A percentile compares a stretch with the other conserved stretches of the same genome.
Conservation (phyloP, 2,888 invertebrate genomes). For the Aporophyla nigra region DNA sequence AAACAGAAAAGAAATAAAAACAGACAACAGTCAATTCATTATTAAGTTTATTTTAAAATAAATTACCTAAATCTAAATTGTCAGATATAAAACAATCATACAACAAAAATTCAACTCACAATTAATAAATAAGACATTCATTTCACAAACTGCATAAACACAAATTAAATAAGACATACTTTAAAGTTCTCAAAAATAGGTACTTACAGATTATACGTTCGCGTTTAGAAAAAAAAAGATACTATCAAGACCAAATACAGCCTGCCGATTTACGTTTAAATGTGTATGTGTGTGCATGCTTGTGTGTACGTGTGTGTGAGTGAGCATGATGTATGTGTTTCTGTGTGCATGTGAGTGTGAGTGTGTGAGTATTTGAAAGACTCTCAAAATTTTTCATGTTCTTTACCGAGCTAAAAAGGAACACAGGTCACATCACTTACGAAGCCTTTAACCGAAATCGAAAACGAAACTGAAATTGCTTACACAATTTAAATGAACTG, state of each 20-base stretch:
- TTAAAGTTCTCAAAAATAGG: neutral
- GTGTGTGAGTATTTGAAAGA: too few relatives aligned
- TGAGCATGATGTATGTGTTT: too few relatives aligned
- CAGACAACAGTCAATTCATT: constrained; percentile 5
- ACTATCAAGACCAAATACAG: neutral
- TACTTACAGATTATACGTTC: constrained; percentile 45
- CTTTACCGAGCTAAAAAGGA: neutral
- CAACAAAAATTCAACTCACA: constrained; percentile 21
- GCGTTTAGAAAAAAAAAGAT: constrained; percentile 47
- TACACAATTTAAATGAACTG: neutral
- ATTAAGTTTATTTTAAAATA: constrained; percentile 41
- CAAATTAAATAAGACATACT: neutral
- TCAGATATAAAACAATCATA: constrained; percentile 32
- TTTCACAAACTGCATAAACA: constrained; percentile 11
- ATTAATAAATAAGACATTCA: constrained; percentile 42
- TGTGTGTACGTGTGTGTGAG: too few relatives aligned
- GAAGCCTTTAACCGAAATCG: too few relatives aligned
- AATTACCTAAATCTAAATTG: constrained; percentile 38
- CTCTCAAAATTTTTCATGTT: neutral
- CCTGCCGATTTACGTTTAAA: too few relatives aligned
- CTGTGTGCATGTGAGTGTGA: too few relatives aligned
- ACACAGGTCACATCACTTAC: neutral
- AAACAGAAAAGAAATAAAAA: neutral
- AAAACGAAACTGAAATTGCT: neutral
- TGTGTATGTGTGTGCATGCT: too few relatives aligned